Evolutionary conservation across 2,797 vertebrate species (phyloP).

Genomic region (Labeo calbasu): DNA sequence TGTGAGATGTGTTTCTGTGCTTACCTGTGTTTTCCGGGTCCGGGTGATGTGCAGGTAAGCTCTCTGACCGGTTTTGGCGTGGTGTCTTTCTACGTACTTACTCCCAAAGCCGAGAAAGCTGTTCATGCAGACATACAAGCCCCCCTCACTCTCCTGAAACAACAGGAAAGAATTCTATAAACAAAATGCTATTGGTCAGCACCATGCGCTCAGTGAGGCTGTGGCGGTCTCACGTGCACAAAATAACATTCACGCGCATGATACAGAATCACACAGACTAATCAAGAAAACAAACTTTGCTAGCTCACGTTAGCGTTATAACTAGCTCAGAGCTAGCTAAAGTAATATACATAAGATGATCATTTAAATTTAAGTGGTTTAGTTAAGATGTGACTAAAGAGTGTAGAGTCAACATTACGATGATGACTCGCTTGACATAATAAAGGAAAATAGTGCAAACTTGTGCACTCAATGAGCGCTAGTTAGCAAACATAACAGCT

Average conservation of each 20-base stretch:
- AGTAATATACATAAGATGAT: background rate
- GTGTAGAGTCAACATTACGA: slow-evolving; percentile 28
- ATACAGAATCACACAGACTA: background rate
- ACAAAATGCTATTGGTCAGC: slow-evolving; percentile 5
- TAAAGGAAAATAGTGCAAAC: slow-evolving; percentile 21
- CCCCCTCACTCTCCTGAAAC: slow-evolving; percentile 91
- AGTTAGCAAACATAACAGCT: slow-evolving; percentile 8
- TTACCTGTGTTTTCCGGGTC: slow-evolving; percentile 85
- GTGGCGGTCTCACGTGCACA: background rate
- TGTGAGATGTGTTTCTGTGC: background rate
- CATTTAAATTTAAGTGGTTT: background rate
- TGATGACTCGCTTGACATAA: background rate
- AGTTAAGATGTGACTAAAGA: background rate
- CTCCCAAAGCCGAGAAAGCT: slow-evolving; percentile 95
- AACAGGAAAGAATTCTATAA: background rate
- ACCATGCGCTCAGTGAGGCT: background rate
- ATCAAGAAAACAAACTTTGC: background rate
- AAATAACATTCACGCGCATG: background rate
- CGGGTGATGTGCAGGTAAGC: slow-evolving; percentile 94
- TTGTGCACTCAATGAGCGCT: slow-evolving; percentile 5
- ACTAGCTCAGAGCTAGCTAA: background rate
- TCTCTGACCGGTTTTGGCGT: slow-evolving; percentile 88
- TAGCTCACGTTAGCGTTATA: background rate
- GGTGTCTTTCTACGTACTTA: slow-evolving; percentile 91
- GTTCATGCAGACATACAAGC: slow-evolving; percentile 98